phyloP scores from a whole-genome alignment of 2,888 invertebrate species.

The Microctonus hyperodae region DNA sequence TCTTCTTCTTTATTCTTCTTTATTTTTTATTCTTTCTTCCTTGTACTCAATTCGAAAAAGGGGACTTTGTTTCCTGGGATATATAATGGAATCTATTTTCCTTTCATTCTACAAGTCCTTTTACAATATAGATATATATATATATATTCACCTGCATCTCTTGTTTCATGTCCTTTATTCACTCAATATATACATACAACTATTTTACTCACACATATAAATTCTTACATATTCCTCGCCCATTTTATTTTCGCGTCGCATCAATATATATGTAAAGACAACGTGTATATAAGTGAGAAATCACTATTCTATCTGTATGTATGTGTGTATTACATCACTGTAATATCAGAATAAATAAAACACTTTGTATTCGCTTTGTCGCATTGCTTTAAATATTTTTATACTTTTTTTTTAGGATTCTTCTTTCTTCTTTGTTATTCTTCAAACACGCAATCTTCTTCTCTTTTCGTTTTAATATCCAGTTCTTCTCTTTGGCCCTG shows the following conservation, averaged over 20 bases:
- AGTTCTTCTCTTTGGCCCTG: not conserved
- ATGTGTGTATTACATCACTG: not conserved
- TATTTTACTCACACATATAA: not conserved
- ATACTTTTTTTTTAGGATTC: not conserved
- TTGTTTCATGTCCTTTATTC: slow-evolving; percentile 4
- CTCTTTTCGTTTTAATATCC: not conserved
- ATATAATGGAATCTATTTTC: slow-evolving; percentile 38
- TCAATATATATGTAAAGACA: no score
- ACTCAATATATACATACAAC: not conserved
- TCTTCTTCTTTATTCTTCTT: not conserved
- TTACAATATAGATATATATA: no score
- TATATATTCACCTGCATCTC: no score
- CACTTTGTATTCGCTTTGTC: not conserved
- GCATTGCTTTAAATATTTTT: not conserved
- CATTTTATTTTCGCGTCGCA: not conserved
- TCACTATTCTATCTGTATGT: not conserved
- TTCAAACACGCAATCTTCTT: not conserved
- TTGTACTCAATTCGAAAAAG: slow-evolving; percentile 21
- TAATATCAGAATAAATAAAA: not conserved
- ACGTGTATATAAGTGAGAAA: not conserved
- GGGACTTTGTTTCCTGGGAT: slow-evolving; percentile 27
- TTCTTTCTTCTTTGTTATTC: not conserved
- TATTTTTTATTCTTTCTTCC: not conserved
- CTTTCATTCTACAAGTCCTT: slow-evolving; percentile 30
- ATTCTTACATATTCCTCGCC: not conserved